These are phyloP conservation scores for Agrotis exclamationis DNA, from an alignment of 2,888 invertebrate genomes.

Conservation along the genomic window DNA sequence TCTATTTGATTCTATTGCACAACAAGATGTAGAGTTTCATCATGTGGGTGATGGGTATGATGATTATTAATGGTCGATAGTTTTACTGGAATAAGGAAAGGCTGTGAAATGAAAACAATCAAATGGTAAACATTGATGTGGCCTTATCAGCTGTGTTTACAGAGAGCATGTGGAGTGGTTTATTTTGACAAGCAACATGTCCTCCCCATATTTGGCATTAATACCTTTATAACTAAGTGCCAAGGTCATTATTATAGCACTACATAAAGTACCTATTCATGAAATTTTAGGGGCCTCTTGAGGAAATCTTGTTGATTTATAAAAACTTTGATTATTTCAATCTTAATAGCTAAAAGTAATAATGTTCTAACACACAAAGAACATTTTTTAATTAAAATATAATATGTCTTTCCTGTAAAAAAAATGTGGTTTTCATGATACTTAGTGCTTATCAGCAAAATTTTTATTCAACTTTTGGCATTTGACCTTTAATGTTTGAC, in stretches of 20 bases:
- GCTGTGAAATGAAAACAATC: constrained; percentile 26
- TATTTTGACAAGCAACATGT: constrained; percentile 54
- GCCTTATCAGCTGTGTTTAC: constrained; percentile 66
- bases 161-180: constrained; percentile 60
- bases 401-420: neutral
- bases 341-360: neutral
- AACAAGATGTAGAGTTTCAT: constrained; percentile 78
- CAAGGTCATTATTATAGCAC: constrained; percentile 31
- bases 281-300: neutral
- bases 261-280: neutral
- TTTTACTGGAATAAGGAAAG: constrained; percentile 1
- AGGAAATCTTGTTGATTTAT: neutral
- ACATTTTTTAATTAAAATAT: neutral
- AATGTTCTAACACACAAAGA: neutral
- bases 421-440: neutral
- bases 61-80: constrained; percentile 17
- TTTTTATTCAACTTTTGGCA: constrained; percentile 27
- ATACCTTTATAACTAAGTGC: neutral
- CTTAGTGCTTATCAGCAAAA: constrained; percentile 19
- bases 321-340: neutral
- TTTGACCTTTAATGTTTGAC: constrained; percentile 46
- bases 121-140: constrained; percentile 30
- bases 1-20: constrained; percentile 76
- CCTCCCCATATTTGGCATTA: constrained; percentile 29
- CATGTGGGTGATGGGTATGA: constrained; percentile 57